These are phyloP conservation scores for Philotrypesis tridentata DNA, from an alignment of 1,140 invertebrate genomes.

Conservation along the genomic window DNA sequence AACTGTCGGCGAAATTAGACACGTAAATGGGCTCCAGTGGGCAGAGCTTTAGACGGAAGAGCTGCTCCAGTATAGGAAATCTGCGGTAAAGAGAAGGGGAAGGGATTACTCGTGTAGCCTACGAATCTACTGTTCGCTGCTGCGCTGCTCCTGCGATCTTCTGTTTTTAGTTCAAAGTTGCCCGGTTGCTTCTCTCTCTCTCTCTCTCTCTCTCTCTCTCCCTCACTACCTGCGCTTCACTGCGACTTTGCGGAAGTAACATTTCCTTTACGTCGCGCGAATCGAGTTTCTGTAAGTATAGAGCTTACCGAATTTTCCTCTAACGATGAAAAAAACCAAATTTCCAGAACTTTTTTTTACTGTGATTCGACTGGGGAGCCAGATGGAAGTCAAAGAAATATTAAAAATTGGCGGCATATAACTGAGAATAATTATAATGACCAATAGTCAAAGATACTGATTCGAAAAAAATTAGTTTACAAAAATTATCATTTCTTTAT, in stretches of 20 bases:
- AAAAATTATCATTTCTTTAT: too few relatives aligned
- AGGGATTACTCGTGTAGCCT: not conserved
- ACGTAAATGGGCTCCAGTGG: constrained; percentile 65
- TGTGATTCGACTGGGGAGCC: too few relatives aligned
- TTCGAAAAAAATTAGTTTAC: too few relatives aligned
- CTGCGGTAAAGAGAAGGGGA: constrained; percentile 47
- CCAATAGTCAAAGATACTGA: too few relatives aligned
- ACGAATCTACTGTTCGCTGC: not conserved
- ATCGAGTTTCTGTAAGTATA: not conserved
- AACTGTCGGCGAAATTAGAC: constrained; percentile 55
- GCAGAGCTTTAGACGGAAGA: constrained; percentile 62
- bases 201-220: not conserved
- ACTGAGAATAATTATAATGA: too few relatives aligned
- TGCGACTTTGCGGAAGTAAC: not conserved
- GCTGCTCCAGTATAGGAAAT: constrained; percentile 65
- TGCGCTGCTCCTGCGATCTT: not conserved
- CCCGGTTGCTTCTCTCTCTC: not conserved
- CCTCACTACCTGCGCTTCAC: not conserved
- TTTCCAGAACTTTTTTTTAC: too few relatives aligned
- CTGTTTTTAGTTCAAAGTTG: not conserved
- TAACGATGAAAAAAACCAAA: too few relatives aligned
- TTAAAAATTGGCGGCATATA: too few relatives aligned
- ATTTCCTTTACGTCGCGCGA: not conserved
- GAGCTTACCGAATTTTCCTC: too few relatives aligned
- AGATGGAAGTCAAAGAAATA: too few relatives aligned